Conservation (phyloP, 2,888 invertebrate species). For the Watsonalla binaria region DNA sequence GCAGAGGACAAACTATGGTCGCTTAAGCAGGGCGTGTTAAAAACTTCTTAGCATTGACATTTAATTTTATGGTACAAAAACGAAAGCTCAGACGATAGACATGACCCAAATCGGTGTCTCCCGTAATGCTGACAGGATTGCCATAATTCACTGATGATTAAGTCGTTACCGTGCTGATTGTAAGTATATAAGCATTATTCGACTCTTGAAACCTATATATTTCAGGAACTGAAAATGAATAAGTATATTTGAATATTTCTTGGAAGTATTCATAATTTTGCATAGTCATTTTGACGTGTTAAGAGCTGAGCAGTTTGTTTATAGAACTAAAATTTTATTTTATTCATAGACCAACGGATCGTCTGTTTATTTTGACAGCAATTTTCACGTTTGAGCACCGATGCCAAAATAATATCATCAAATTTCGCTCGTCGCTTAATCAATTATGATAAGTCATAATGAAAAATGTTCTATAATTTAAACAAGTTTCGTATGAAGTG, state of each 20-base stretch:
- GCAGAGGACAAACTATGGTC: no score
- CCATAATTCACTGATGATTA: no score
- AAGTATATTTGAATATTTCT: slow-evolving; percentile 20
- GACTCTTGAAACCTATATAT: no score
- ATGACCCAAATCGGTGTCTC: no score
- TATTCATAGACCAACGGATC: slow-evolving; percentile 12
- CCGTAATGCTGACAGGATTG: no score
- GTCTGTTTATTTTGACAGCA: slow-evolving; percentile 22
- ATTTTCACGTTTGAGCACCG: slow-evolving; percentile 7
- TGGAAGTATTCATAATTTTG: slow-evolving; percentile 8
- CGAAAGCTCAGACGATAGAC: no score
- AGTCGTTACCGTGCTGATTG: no score
- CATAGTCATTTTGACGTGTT: slow-evolving; percentile 18
- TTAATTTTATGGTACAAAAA: no score
- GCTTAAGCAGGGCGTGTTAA: no score
- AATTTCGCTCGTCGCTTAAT: slow-evolving; percentile 1
- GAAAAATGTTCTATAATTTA: slow-evolving; percentile 1
- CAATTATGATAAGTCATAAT: not conserved
- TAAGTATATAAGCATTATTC: no score
- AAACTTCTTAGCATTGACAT: no score
- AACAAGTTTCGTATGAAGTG: not conserved
- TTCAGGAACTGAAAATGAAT: slow-evolving; percentile 4
- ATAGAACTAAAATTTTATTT: slow-evolving; percentile 18
- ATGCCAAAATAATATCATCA: slow-evolving; percentile 1
- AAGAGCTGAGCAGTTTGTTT: slow-evolving; percentile 21